phyloP scores from a whole-genome alignment of 2,113 vertebrate genomes.

The Tichodroma muraria region DNA sequence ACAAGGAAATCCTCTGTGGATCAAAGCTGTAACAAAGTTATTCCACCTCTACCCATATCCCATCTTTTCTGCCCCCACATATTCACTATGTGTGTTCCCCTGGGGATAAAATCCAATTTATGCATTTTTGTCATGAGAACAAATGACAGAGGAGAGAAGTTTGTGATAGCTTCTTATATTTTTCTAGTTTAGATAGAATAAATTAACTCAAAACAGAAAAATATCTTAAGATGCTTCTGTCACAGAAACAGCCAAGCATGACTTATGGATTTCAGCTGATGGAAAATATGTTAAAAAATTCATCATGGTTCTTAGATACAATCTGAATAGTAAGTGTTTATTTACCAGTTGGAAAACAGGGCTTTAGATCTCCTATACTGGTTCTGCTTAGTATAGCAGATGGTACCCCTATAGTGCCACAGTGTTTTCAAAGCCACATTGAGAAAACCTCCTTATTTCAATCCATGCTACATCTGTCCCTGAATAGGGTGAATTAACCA shows the following conservation, averaged over 20 bases:
- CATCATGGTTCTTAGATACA: neutral
- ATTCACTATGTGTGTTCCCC: neutral
- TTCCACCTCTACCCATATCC: neutral
- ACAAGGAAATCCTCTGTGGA: no score
- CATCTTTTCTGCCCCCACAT: neutral
- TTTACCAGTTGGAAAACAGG: neutral
- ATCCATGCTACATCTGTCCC: neutral
- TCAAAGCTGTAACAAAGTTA: neutral
- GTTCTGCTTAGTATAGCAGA: neutral
- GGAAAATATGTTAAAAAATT: slow-evolving; percentile 33
- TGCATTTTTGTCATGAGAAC: neutral
- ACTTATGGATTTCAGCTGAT: slow-evolving; percentile 22
- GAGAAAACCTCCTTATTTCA: slow-evolving; percentile 13
- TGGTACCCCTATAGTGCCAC: neutral
- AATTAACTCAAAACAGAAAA: slow-evolving; percentile 26
- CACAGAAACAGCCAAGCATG: slow-evolving; percentile 33
- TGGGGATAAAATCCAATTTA: neutral
- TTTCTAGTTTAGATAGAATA: slow-evolving; percentile 13
- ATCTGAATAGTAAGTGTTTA: slow-evolving; percentile 7
- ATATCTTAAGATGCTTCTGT: slow-evolving; percentile 33
- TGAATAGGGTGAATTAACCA: neutral
- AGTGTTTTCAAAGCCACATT: slow-evolving; percentile 12
- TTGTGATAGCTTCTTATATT: neutral
- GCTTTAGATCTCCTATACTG: neutral
- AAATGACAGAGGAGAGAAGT: slow-evolving; percentile 3